Evolutionary conservation across 2,888 invertebrate species (phyloP).

Genomic region (Cheilosia soror): DNA sequence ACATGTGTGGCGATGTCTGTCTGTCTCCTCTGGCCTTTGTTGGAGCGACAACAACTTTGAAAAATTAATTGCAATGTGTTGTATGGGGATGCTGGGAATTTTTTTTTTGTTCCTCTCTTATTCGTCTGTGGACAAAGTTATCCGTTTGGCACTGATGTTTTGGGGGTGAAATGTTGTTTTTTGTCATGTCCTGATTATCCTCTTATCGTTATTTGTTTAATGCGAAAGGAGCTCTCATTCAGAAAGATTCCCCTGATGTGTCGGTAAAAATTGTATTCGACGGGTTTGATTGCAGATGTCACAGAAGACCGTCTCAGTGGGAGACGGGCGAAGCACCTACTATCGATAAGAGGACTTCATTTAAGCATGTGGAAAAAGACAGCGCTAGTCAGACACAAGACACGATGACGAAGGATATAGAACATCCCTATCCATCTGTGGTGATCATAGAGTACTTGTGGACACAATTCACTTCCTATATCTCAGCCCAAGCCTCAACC

Average conservation of each 20-base stretch:
- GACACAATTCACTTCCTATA: too few relatives aligned
- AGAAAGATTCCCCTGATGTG: not conserved
- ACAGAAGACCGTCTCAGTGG: too few relatives aligned
- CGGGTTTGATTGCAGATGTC: too few relatives aligned
- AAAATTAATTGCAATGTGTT: constrained; percentile 44
- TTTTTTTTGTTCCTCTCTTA: not conserved
- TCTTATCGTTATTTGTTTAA: not conserved
- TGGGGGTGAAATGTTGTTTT: not conserved
- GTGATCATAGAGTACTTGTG: too few relatives aligned
- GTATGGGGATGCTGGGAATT: not conserved
- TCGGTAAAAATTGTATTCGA: too few relatives aligned
- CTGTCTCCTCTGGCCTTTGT: constrained; percentile 10
- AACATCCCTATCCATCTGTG: too few relatives aligned
- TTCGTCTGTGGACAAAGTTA: not conserved
- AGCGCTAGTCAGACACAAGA: too few relatives aligned
- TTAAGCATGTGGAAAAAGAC: too few relatives aligned
- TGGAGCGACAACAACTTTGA: constrained; percentile 27
- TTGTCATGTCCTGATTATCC: not conserved
- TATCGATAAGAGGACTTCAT: too few relatives aligned
- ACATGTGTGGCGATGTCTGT: constrained; percentile 14
- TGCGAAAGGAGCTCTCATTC: not conserved
- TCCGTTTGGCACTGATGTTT: constrained; percentile 1
- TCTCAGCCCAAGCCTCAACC: too few relatives aligned
- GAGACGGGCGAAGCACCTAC: too few relatives aligned
- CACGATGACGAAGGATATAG: too few relatives aligned